A percentile compares a stretch with the other conserved stretches of the same genome.
Conservation (phyloP, 2,797 vertebrate genomes). For the Babyrousa celebensis region DNA sequence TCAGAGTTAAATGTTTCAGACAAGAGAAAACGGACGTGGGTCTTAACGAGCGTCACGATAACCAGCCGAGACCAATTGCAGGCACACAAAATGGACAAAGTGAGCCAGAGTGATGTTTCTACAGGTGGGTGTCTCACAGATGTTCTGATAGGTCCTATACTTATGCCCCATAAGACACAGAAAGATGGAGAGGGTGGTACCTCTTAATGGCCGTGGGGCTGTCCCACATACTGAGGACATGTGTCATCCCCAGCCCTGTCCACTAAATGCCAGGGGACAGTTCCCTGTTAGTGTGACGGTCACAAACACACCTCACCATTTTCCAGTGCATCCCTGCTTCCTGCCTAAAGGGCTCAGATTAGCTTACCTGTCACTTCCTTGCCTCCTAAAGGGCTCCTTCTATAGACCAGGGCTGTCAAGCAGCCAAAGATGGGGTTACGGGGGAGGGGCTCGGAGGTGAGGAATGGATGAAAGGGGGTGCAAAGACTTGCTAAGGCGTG, state of each 20-base stretch:
- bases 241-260: neutral
- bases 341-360: neutral
- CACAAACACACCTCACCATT: neutral
- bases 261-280: neutral
- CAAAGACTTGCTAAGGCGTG: neutral
- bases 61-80: neutral
- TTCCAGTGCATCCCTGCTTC: neutral
- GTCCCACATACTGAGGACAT: neutral
- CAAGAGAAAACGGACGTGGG: neutral
- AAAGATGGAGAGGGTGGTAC: neutral
- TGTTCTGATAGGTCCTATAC: neutral
- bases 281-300: neutral
- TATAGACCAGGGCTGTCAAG: neutral
- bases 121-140: neutral
- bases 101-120: rapidly evolving
- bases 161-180: rapidly evolving
- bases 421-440: neutral
- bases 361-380: neutral
- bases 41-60: neutral
- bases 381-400: neutral
- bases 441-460: rapidly evolving
- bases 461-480: neutral
- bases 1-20: neutral
- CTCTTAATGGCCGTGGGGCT: neutral
- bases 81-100: neutral